Evolutionary conservation across 2,113 vertebrate genomes (phyloP).

Genomic region (Calonectris borealis): DNA sequence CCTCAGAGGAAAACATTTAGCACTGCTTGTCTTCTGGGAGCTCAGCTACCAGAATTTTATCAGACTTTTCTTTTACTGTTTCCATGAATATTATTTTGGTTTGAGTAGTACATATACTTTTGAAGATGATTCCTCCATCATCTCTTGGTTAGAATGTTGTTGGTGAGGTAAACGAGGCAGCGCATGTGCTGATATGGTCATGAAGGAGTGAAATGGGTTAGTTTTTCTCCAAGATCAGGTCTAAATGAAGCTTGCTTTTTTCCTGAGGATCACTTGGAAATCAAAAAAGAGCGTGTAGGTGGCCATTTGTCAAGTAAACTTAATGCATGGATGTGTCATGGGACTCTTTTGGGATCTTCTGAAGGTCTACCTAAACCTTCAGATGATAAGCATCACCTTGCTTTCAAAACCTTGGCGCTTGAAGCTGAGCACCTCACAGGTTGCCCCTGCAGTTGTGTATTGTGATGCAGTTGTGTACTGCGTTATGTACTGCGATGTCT

Average conservation of each 20-base stretch:
- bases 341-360: not conserved
- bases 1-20: not conserved
- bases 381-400: not conserved
- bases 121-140: not conserved
- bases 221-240: not conserved
- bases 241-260: not conserved
- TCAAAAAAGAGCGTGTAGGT: not conserved
- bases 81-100: not conserved
- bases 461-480: not conserved
- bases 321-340: not conserved
- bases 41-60: not conserved
- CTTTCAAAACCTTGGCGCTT: not conserved
- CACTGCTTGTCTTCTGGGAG: not conserved
- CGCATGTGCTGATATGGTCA: not conserved
- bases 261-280: not conserved
- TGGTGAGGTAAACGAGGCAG: not conserved
- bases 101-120: not conserved
- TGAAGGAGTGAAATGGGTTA: not conserved
- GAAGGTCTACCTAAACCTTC: not conserved
- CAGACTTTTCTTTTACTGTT: not conserved
- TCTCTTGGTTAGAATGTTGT: not conserved
- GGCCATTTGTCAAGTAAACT: not conserved
- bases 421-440: not conserved
- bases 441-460: not conserved
- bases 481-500: not conserved